Conservation (phyloP, 1,140 invertebrate genomes). For the Vollenhovia emeryi region DNA sequence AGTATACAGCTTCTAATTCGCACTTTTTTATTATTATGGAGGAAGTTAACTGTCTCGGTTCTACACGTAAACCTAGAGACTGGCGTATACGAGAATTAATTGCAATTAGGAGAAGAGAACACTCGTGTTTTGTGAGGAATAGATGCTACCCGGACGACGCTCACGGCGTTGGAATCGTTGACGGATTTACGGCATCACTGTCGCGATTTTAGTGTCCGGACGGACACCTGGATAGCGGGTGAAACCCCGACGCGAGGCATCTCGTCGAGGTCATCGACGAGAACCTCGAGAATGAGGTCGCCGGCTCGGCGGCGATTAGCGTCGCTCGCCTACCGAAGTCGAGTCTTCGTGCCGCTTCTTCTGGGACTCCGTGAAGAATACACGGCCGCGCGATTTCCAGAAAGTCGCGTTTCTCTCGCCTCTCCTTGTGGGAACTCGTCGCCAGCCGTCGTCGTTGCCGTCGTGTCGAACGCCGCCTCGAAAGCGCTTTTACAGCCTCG, state of each 20-base stretch:
- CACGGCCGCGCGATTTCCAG: slow-evolving; percentile 45
- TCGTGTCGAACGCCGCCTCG: slow-evolving; percentile 27
- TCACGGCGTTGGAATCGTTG: slow-evolving; percentile 31
- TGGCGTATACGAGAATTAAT: slow-evolving; percentile 17
- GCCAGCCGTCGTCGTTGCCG: slow-evolving; percentile 4
- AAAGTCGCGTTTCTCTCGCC: slow-evolving; percentile 10
- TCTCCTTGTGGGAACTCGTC: slow-evolving; percentile 58
- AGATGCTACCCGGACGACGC: slow-evolving; percentile 20
- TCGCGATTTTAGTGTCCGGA: slow-evolving; percentile 58
- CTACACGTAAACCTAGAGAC: neutral
- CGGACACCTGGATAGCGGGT: neutral
- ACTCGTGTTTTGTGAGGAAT: neutral
- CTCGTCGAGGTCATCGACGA: slow-evolving; percentile 75
- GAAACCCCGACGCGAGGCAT: slow-evolving; percentile 63
- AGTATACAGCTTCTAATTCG: neutral
- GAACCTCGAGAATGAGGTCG: slow-evolving; percentile 73
- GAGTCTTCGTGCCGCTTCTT: slow-evolving; percentile 74
- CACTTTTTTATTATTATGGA: neutral
- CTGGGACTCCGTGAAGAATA: slow-evolving; percentile 29
- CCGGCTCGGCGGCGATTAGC: slow-evolving; percentile 70
- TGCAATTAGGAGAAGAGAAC: slow-evolving; percentile 49
- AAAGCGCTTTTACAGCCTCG: slow-evolving; percentile 36
- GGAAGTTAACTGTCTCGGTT: neutral
- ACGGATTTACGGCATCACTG: slow-evolving; percentile 72
- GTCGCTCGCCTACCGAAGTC: slow-evolving; percentile 74